These are phyloP conservation scores for Halocynthia roretzi DNA, from an alignment of 23 tunicate genomes.

Conservation along the genomic window DNA sequence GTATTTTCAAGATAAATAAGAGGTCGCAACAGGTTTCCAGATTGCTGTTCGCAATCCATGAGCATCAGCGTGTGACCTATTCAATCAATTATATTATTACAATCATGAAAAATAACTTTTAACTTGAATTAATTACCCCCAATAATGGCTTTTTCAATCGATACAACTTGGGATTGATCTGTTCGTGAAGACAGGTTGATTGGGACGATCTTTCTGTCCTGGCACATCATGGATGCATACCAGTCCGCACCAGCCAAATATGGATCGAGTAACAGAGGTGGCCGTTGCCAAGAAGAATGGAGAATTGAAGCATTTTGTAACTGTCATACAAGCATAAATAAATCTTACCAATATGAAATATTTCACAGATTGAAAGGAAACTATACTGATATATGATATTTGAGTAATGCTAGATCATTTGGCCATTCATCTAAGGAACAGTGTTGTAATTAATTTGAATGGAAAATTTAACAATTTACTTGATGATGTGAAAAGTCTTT, in stretches of 20 bases:
- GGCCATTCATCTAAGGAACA: background rate
- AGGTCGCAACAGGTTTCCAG: constrained; percentile 82
- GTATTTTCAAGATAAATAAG: constrained; percentile 76
- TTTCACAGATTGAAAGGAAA: background rate
- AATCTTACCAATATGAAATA: background rate
- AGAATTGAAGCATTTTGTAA: constrained; percentile 82
- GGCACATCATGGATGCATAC: constrained; percentile 72
- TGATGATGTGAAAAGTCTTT: constrained; percentile 83
- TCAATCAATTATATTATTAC: background rate
- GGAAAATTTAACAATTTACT: constrained; percentile 4
- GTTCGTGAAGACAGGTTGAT: constrained; percentile 61
- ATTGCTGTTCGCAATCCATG: constrained; percentile 84
- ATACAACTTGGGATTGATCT: constrained; percentile 53
- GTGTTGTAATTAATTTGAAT: background rate
- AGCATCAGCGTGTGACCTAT: constrained; percentile 80
- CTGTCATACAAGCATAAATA: constrained; percentile 13
- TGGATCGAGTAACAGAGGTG: constrained; percentile 78
- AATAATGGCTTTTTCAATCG: constrained; percentile 72
- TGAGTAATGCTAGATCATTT: background rate
- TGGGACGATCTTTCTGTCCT: constrained; percentile 53
- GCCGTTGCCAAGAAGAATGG: constrained; percentile 89
- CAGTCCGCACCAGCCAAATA: constrained; percentile 79
- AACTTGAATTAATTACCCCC: constrained; percentile 37
- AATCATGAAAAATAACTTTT: background rate
- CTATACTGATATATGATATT: background rate